Evolutionary conservation across 2,888 invertebrate species (phyloP), one percentile per base, ranked within the genome.

Genomic region (Vanessa cardui): DNA sequence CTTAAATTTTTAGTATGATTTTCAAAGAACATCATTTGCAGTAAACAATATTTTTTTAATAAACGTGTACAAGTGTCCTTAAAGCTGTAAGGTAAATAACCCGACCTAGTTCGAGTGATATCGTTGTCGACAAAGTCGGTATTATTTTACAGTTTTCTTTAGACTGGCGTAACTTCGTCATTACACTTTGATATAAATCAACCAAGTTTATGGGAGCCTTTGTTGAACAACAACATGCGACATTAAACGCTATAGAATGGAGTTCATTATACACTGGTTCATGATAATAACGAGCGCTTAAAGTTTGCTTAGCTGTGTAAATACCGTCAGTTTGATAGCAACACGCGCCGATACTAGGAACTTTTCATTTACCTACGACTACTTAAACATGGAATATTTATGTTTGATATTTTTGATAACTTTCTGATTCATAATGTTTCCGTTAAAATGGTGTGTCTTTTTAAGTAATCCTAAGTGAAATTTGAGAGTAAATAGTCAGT

Each of bases 281-380:
- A 47, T 75, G 88, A 88, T 88, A 90, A 86, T 83, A 84, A 83
- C 86, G 84, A 82, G 80, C 80, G 77, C 73, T 74, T 80, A 73
- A 72, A 83, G 91, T 91, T 91, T 91, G 83, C 83, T 85, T 92
- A 92, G 92, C 92, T 92, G 92, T 84, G 84, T 86, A 89, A 92
- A 92, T 87, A 88, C 68, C 79, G 83, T 77, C 78, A 81, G 83
- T 86, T 82, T 87, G 87, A 90, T 89, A 88, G 88, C 78, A 76
- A 80, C 81, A 85, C 83, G 85, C 83, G 83, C 81, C 84, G 78
- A 81, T 90, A 89, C 88, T 78, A 77, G 87, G 89, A 90, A 91
- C 69, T 83, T 88, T 83, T 86, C 85, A 83, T 89, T 87, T 87
- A 83, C 84, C 80, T 83, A 81, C 78, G 80, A 80, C 77, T 79